Percentiles rank a stretch among this genome's conserved stretches.
Conservation (phyloP, 2,888 invertebrate genomes). For the Trichacis sp. region DNA sequence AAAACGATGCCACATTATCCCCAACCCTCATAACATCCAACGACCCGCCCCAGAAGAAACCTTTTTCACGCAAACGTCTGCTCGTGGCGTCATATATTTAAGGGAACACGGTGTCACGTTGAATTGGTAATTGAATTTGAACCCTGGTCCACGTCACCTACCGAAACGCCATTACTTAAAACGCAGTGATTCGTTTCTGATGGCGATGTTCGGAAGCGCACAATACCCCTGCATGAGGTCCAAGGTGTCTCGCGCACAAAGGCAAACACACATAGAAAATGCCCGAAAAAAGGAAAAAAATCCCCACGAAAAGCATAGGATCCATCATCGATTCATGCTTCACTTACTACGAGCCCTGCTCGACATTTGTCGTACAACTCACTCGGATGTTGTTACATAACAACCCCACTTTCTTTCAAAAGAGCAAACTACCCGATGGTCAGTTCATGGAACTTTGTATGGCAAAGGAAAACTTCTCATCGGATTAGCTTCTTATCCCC, state of each 20-base stretch:
- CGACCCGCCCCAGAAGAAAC: too few species aligned
- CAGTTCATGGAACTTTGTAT: constrained; percentile 23
- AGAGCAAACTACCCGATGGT: constrained; percentile 32
- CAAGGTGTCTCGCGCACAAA: constrained; percentile 60
- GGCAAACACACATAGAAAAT: constrained; percentile 45
- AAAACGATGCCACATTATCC: too few species aligned
- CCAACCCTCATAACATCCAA: too few species aligned
- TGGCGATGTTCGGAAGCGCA: constrained; percentile 54
- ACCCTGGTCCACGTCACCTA: constrained; percentile 56
- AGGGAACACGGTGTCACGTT: neutral
- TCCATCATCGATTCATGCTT: constrained; percentile 63
- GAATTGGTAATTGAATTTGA: constrained; percentile 10
- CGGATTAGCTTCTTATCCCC: constrained; percentile 3
- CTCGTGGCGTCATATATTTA: neutral
- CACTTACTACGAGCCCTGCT: constrained; percentile 66
- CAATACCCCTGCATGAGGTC: constrained; percentile 66
- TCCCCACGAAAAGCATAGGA: constrained; percentile 42
- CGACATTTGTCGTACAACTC: constrained; percentile 68
- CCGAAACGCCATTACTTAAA: constrained; percentile 48
- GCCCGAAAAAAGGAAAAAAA: too few species aligned
- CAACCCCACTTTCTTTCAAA: constrained; percentile 49
- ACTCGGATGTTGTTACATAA: constrained; percentile 64
- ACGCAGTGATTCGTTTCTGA: constrained; percentile 47
- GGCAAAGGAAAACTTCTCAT: neutral
- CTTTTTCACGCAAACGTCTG: too few species aligned